Evolutionary conservation across 2,888 invertebrate genomes (phyloP), one percentile per base, ranked within the genome.

Genomic region (Bugula neritina): DNA sequence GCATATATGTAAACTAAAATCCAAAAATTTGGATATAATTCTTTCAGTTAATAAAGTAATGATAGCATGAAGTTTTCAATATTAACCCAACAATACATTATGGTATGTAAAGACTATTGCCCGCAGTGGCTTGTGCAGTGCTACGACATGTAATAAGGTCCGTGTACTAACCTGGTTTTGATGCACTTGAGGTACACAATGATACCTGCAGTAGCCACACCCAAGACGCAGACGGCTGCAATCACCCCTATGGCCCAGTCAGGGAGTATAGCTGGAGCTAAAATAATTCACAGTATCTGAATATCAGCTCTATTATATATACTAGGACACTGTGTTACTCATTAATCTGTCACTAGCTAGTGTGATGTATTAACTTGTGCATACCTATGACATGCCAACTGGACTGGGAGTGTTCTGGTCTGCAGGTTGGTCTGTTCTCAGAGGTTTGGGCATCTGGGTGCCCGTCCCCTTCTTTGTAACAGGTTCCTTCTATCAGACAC

Each of bases 181-280:
- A 43, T 43, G 17, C 43, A 43, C 43, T 43, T 43, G 43, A 43
- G 43, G 63, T 63, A 63, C 13, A 31, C 10, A 10, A 63, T 31
- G 13, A 63, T 17, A 25, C 31, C 63, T 31, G 31, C 17, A 17
- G 63, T 63, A 27, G 31, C 34, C 27, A 63, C 5, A 17, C 5
- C 34, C 31, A 63, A 63, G 31, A 31, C 31, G 31, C 5, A 27
- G 13, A 27, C 63, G n/a, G 63, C 27, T 10, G 63, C 63, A 34
- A 63, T 63, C 10, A 63, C 63, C n/a, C 63, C 63, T 27, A 63
- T 31, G n/a, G 63, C 63, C 63, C 63, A 63, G 27, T 10, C 27
- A 25, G 63, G 63, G 13, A 63, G 63, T 13, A 27, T 31, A 63
- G 29, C 31, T 17, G 21, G 5, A 55, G 55, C n/a, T 13, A 52